Base-by-base conservation (phyloP, 2,888 invertebrate genomes). In the Chirona hameri region DNA sequence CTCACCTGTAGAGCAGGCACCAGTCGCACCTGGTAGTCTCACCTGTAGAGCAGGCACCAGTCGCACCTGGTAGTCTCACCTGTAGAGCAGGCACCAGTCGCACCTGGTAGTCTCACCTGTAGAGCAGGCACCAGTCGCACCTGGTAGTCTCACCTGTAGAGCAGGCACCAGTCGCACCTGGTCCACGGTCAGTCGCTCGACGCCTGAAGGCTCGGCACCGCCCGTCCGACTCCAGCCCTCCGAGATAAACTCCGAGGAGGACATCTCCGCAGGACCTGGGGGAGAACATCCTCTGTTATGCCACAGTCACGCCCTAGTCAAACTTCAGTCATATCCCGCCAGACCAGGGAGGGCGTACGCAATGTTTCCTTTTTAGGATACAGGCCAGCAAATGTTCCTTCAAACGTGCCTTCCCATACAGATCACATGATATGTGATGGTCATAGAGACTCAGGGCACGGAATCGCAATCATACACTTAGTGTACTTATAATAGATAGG, bases 201-300 rank as follows among this genome's bases (percentile, higher is more conserved):
- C 65, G 46, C 81, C 31, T 5, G 69, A 57, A 18, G 82, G 82
- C n/a, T 79, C 65, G 24, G 65, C 79, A 29, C 69, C 82, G 82
- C 82, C 81, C 60, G 81, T 83, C 46, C 85, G 82, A 4, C 83
- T 81, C 85, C 85, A 85, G 79, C 85, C 85, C 72, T 84, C 85
- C 52, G 31, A 65, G 55, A 85, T 83, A 81, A 85, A 85, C 29
- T 84, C 83, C 4, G 81, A 39, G 1, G 83, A 65, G 24, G 83
- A 81, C 21, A 84, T 69, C 55, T 83, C 48, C 29, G 79, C 31
- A 14, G 82, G 39, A 31, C 84, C 84, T 84, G 82, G 21, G 52
- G 15, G 18, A 52, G 39, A 39, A 39, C 39, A 39, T 7, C 2
- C 39, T 39, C 39, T 39, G n/a, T n/a, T 39, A 39, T 39, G 39